Conservation (phyloP, 2,113 vertebrate species). For the Chauna torquata region DNA sequence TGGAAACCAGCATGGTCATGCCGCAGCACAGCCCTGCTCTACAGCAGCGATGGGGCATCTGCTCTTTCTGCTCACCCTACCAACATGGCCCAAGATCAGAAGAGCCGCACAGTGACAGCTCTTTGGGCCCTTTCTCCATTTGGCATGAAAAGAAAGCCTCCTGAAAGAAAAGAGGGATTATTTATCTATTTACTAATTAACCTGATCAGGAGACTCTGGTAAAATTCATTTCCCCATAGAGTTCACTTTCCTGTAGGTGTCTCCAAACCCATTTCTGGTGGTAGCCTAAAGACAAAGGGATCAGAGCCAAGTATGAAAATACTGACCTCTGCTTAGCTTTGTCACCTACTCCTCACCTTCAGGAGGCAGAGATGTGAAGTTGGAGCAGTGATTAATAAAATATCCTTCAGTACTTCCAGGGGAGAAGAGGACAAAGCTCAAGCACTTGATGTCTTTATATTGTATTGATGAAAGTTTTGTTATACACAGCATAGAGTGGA, state of each 20-base stretch:
- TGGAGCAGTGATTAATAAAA: not conserved
- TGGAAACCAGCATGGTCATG: rapidly evolving
- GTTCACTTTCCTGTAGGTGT: not conserved
- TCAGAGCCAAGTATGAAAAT: not conserved
- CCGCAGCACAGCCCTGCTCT: not conserved
- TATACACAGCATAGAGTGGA: not conserved
- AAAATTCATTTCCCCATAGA: not conserved
- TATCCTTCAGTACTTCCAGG: not conserved
- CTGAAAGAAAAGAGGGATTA: not conserved
- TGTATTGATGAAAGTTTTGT: conserved; percentile 25
- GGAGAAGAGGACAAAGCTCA: conserved; percentile 16
- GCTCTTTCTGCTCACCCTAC: not conserved
- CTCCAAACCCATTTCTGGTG: not conserved
- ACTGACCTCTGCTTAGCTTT: not conserved
- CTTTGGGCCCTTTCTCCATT: not conserved
- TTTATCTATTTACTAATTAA: not conserved
- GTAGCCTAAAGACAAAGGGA: not conserved
- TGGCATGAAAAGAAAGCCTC: not conserved
- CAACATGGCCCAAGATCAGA: not conserved
- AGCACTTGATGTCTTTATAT: not conserved
- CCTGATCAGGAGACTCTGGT: not conserved
- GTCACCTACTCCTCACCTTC: not conserved
- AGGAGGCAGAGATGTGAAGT: not conserved
- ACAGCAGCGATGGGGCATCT: not conserved
- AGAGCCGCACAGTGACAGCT: rapidly evolving